Conservation (phyloP, 2,888 invertebrate genomes). For the Pasiphila rectangulata region DNA sequence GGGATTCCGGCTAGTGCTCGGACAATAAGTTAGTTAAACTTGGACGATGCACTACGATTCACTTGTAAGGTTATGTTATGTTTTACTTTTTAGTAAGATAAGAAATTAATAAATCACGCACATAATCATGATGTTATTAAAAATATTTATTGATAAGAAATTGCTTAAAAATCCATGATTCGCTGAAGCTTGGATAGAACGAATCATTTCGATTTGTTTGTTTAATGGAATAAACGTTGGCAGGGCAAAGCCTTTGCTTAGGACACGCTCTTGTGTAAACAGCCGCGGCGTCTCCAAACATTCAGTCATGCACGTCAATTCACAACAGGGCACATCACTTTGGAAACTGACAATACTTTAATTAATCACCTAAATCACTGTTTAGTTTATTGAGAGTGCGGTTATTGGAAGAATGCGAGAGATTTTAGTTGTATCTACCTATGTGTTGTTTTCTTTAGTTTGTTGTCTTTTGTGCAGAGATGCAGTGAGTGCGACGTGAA, state of each 20-base stretch:
- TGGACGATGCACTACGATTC: conserved; percentile 1
- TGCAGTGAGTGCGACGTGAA: conserved; percentile 26
- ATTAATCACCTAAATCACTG: conserved; percentile 22
- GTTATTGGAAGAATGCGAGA: conserved; percentile 3
- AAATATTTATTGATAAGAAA: too few relatives aligned
- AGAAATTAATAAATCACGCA: background rate
- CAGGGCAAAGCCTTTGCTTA: background rate
- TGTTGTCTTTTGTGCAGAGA: conserved; percentile 25
- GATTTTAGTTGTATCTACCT: conserved; percentile 33
- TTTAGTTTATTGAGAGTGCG: conserved; percentile 14
- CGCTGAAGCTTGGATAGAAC: background rate
- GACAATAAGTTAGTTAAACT: background rate
- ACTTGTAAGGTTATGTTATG: background rate
- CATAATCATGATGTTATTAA: too few relatives aligned
- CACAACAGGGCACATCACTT: conserved; percentile 12
- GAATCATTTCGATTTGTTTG: background rate
- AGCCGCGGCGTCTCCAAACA: conserved; percentile 7
- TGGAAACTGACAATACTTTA: conserved; percentile 7
- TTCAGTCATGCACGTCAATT: conserved; percentile 19
- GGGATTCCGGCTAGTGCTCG: background rate
- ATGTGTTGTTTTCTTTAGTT: conserved; percentile 20
- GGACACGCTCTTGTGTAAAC: conserved; percentile 5
- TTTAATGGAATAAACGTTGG: conserved; percentile 1
- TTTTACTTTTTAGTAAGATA: background rate
- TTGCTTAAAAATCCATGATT: background rate